Conservation (phyloP, 2,888 invertebrate genomes). For the Nephrotoma flavescens region DNA sequence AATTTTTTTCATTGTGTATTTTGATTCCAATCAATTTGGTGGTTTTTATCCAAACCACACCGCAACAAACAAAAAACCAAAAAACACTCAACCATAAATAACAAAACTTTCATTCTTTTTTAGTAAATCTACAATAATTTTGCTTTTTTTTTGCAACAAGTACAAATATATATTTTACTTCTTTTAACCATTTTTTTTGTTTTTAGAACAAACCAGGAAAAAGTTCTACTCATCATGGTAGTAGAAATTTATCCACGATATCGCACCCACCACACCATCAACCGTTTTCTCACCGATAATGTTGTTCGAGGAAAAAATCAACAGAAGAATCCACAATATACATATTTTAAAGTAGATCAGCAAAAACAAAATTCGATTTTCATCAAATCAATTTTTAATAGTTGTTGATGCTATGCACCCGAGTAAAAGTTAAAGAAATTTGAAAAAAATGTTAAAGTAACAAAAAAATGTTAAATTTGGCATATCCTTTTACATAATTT, state of each 20-base stretch:
- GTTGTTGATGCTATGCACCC: background rate
- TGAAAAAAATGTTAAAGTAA: too few relatives aligned
- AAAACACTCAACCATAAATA: background rate
- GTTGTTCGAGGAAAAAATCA: background rate
- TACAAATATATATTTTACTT: background rate
- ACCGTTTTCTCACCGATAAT: background rate
- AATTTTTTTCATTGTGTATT: background rate
- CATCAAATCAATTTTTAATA: background rate
- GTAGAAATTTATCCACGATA: background rate
- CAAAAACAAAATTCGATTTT: background rate
- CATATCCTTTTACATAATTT: too few relatives aligned
- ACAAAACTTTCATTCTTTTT: background rate
- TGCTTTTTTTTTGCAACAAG: background rate
- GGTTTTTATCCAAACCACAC: background rate
- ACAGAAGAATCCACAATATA: background rate
- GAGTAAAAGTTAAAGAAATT: too few relatives aligned
- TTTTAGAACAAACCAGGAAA: background rate
- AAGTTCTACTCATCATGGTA: background rate
- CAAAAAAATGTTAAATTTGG: too few relatives aligned
- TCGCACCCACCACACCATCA: background rate
- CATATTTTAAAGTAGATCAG: background rate
- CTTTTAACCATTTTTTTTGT: background rate
- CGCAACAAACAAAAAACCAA: background rate
- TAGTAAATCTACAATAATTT: background rate
- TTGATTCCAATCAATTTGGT: background rate